Evolutionary conservation across 2,113 vertebrate species (phyloP), one percentile per base, ranked within the genome.

Genomic region (Lathamus discolor): DNA sequence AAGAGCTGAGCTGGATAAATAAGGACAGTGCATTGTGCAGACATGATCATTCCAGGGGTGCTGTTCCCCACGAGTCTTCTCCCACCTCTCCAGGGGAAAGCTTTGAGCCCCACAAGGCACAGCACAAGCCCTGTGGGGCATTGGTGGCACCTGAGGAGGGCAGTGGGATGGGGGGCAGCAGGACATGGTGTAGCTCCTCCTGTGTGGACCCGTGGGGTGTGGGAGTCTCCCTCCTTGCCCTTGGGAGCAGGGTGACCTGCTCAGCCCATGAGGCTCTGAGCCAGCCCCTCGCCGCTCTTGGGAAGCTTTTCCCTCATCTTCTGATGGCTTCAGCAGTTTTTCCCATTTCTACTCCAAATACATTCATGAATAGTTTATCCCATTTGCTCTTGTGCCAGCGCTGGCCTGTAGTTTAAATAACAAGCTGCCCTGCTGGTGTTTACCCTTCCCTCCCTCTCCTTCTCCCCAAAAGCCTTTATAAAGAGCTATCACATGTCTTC

Each of bases 301-400:
- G 55, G 81, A 86, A 46, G 39, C 17, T 75, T 95, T 69, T 86
- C 61, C 72, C 13, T 62, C 28, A 61, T 74, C 87, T 90, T 94
- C 74, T 49, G 74, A 85, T 18, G 39, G 79, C 80, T 91, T 90
- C 90, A 82, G 92, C 75, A 85, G 66, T 74, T 92, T 70, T 91
- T 64, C 86, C 70, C 64, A 66, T 85, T 85, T 92, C 87, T 74
- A 44, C 83, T 85, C 66, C 52, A 92, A 91, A 96, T 88, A 54
- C 15, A 61, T 69, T 82, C 83, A 66, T 66, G 75, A 78, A 92
- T 69, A 88, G 70, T 91, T 96, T 82, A 96, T 92, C 79, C 78
- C 75, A 28, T 81, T 81, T 94, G 74, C 52, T 90, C 64, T 76
- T 81, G 46, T 48, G 90, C 90, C 92, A 85, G 49, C 31, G 41